These are phyloP conservation scores for Yponomeuta sedellus DNA, from an alignment of 2,888 invertebrate species.

Conservation along the genomic window DNA sequence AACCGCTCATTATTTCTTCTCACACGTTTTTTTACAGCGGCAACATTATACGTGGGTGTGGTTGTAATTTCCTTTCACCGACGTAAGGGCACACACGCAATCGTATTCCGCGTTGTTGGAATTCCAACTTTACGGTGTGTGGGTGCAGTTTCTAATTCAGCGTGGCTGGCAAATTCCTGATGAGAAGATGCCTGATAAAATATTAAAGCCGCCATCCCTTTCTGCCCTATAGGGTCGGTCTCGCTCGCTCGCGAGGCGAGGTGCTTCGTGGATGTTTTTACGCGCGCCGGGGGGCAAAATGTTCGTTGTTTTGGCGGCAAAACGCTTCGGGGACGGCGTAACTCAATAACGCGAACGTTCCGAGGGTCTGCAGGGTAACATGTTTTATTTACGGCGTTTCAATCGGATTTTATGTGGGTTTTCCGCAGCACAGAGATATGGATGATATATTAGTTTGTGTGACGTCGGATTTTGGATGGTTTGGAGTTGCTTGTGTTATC, in stretches of 20 bases:
- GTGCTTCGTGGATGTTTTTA: slow-evolving; percentile 68
- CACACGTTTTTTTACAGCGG: slow-evolving; percentile 75
- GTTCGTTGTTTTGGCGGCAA: slow-evolving; percentile 77
- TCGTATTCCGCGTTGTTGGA: slow-evolving; percentile 32
- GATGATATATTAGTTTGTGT: slow-evolving; percentile 26
- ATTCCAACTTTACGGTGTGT: slow-evolving; percentile 29
- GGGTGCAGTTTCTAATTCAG: slow-evolving; percentile 29
- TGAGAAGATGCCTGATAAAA: slow-evolving; percentile 73
- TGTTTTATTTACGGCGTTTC: slow-evolving; percentile 75
- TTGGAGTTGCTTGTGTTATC: background rate
- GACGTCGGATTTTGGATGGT: slow-evolving; percentile 35
- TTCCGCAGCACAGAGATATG: slow-evolving; percentile 32
- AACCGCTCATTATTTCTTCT: slow-evolving; percentile 76
- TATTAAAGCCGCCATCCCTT: slow-evolving; percentile 69
- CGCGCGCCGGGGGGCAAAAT: slow-evolving; percentile 74
- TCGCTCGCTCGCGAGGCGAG: slow-evolving; percentile 47
- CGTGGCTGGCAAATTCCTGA: slow-evolving; percentile 35
- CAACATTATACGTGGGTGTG: slow-evolving; percentile 77
- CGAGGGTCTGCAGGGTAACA: slow-evolving; percentile 62
- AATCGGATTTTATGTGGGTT: slow-evolving; percentile 64
- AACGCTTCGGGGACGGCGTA: slow-evolving; percentile 73
- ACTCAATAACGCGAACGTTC: slow-evolving; percentile 71
- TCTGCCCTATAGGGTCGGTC: slow-evolving; percentile 49
- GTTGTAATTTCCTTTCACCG: slow-evolving; percentile 77
- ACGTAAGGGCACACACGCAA: slow-evolving; percentile 76